Base-by-base conservation (phyloP, 2,113 vertebrate species). In the Takifugu bimaculatus region DNA sequence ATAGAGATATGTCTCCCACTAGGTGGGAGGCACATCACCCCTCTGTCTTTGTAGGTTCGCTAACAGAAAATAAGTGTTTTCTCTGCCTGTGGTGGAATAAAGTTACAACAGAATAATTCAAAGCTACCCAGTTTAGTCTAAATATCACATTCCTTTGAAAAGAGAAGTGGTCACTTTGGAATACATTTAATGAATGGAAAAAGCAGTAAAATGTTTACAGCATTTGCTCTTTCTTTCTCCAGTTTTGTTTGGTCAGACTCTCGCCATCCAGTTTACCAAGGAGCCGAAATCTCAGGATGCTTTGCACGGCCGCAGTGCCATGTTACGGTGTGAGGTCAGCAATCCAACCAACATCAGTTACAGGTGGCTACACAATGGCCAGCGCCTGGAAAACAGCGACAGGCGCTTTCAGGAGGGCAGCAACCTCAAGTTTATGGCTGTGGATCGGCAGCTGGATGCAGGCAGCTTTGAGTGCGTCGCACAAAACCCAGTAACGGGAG, bases 271-370 rank as follows among this genome's bases (percentile, higher is more conserved):
- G 69, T 99, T 99, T 85, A 95, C 93, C 57, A 96, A 96, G 72
- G 94, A 98, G 82, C 97, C 97, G 0, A 94, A 93, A 43, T 99
- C 97, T 54, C 97, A 99, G 91, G 97, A 99, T 7, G 95, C 94
- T 0, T 77, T 96, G 73, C 95, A 98, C 0, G 95, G 97, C 11
- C 95, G 96, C 79, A 91, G 96, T 1, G 97, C 96, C 0, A 94
- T 99, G 85, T 92, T 99, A 26, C 94, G 95, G 79, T 99, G 97
- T 0, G 96, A 98, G 86, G 94, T 96, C 35, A 89, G 92, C 57
- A 89, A 93, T 0, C 87, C 92, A 0, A 74, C 65, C 0, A 75
- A 77, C 0, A 75, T 94, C 44, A 70, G 20, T 0, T 94, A 96
- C 45, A 56, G 75, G 3, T 99, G 97, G 97, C 86, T 93, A 56